phyloP scores from a whole-genome alignment of 2,113 vertebrate species.

The Chloropsis hardwickii region DNA sequence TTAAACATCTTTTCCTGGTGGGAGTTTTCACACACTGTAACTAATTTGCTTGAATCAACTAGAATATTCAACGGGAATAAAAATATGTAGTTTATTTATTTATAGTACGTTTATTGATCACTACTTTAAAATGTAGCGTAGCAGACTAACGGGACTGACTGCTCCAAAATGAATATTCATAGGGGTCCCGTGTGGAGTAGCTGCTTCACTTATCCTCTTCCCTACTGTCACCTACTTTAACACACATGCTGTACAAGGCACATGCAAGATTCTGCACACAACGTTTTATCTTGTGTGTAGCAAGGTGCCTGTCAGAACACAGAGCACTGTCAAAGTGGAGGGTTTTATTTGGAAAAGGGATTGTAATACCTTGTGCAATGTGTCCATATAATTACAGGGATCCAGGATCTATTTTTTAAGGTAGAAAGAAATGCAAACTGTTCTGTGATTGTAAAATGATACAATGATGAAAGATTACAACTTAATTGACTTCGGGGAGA shows the following conservation, averaged over 20 bases:
- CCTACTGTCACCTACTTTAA: background rate
- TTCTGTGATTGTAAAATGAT: background rate
- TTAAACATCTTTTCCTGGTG: slow-evolving; percentile 43
- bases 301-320: background rate
- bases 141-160: background rate
- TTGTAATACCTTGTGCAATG: background rate
- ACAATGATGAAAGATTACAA: background rate
- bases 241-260: background rate
- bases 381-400: background rate
- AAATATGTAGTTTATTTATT: slow-evolving; percentile 32
- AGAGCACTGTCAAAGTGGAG: background rate
- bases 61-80: slow-evolving; percentile 24
- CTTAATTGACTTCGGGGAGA: background rate
- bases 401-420: background rate
- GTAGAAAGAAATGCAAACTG: background rate
- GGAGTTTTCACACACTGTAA: slow-evolving; percentile 46
- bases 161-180: background rate
- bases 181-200: background rate
- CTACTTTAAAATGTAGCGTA: background rate
- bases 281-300: background rate
- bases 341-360: background rate
- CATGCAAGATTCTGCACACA: background rate
- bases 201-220: background rate
- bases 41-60: slow-evolving; percentile 45
- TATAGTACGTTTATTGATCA: background rate